Percentiles rank a stretch among this genome's conserved stretches.
These are phyloP conservation scores for Limnephilus auricula DNA, from an alignment of 2,888 invertebrate species.

Conservation along the genomic window DNA sequence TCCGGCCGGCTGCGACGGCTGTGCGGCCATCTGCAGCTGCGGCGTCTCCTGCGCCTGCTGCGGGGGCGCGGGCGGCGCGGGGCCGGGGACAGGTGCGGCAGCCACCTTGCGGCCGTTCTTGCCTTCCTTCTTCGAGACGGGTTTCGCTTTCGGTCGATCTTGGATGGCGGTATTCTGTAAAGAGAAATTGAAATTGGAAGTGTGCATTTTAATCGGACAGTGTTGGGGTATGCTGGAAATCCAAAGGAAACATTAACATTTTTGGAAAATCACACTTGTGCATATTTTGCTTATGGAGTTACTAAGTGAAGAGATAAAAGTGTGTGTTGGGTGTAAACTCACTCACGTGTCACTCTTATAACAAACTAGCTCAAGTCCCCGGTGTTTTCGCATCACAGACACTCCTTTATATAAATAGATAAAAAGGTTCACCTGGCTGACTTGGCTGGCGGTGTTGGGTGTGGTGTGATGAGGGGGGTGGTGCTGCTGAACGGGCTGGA, in stretches of 20 bases:
- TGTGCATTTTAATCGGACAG: not conserved
- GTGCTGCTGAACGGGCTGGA: slow-evolving; percentile 64
- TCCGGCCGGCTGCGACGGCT: slow-evolving; percentile 69
- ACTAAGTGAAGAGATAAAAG: too few relatives aligned
- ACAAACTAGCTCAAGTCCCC: too few relatives aligned
- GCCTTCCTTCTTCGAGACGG: slow-evolving; percentile 87
- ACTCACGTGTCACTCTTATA: too few relatives aligned
- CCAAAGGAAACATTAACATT: too few relatives aligned
- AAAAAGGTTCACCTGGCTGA: slow-evolving; percentile 58
- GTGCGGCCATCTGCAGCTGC: slow-evolving; percentile 59
- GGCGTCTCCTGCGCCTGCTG: slow-evolving; percentile 64
- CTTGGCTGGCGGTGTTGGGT: slow-evolving; percentile 64
- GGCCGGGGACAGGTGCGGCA: slow-evolving; percentile 55
- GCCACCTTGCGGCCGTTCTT: slow-evolving; percentile 83
- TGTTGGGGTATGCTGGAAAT: too few relatives aligned
- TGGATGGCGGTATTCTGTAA: slow-evolving; percentile 85
- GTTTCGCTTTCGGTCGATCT: slow-evolving; percentile 90
- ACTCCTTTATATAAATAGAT: not conserved
- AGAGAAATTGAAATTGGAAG: slow-evolving; percentile 7
- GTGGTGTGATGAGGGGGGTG: slow-evolving; percentile 47
- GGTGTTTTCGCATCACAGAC: too few relatives aligned
- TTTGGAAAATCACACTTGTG: too few relatives aligned
- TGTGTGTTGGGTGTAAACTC: too few relatives aligned
- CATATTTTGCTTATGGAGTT: too few relatives aligned
- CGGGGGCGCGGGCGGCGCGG: slow-evolving; percentile 23